Evolutionary conservation across 2,888 invertebrate genomes (phyloP).

Genomic region (Habroteleia sp.): DNA sequence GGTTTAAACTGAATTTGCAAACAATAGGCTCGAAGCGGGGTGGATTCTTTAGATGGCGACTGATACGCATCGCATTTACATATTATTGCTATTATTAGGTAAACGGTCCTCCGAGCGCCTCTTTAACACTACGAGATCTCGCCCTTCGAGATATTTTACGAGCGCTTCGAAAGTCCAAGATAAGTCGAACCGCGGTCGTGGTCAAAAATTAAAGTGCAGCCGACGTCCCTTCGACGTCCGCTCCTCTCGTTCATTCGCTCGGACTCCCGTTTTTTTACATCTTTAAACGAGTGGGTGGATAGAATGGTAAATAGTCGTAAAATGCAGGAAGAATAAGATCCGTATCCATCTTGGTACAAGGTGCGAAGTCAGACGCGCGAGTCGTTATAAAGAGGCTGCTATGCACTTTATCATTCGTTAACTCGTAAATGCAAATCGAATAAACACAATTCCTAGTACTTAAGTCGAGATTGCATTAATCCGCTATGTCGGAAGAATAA

Average conservation of each 20-base stretch:
- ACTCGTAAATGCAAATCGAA: constrained; percentile 67
- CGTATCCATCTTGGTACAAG: constrained; percentile 68
- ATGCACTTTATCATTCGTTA: constrained; percentile 65
- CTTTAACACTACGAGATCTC: constrained; percentile 75
- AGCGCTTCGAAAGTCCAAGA: constrained; percentile 69
- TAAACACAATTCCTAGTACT: constrained; percentile 56
- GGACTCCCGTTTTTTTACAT: constrained; percentile 36
- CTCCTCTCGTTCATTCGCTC: constrained; percentile 27
- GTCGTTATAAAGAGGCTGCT: constrained; percentile 61
- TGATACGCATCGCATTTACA: constrained; percentile 80
- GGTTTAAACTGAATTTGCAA: constrained; percentile 78
- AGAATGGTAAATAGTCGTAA: constrained; percentile 74
- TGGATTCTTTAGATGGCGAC: constrained; percentile 79
- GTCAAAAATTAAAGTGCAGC: constrained; percentile 71
- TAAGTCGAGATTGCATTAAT: constrained; percentile 57
- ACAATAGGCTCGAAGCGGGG: constrained; percentile 77
- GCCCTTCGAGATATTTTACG: constrained; percentile 75
- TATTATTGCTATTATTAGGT: constrained; percentile 81
- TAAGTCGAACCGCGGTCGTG: constrained; percentile 65
- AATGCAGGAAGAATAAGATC: constrained; percentile 69
- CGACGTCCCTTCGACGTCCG: constrained; percentile 31
- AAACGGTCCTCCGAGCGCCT: constrained; percentile 78
- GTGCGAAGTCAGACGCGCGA: constrained; percentile 63
- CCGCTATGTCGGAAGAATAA: constrained; percentile 51
- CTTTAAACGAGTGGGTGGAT: constrained; percentile 70